Evolutionary conservation across 1,140 invertebrate species (phyloP), one percentile per base, ranked within the genome.

Genomic region (Rhagoletis pomonella): DNA sequence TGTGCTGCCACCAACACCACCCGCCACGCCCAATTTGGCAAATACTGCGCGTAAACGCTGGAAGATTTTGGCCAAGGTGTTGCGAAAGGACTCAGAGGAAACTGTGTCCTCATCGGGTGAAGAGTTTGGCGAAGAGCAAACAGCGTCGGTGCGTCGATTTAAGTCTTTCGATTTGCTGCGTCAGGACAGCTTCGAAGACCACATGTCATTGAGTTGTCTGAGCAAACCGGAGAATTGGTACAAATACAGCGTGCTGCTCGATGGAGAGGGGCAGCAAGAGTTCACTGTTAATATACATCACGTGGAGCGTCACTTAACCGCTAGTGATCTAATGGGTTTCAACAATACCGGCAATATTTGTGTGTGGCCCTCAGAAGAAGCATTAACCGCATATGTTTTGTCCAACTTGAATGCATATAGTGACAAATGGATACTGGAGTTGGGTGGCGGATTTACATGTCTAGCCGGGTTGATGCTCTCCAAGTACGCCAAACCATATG

Each of bases 311-410:
- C 94, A 92, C 39, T 95, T 96, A 89, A 96, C 96, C 0, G 95
- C 96, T 4, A 95, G 94, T 89, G 95, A 96, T 89, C 93, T 98
- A 42, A 96, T 96, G 92, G 97, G 97, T 1, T 98, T 97, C 93
- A 97, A 98, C 92, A 98, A 98, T 89, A 98, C 97, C 1, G 97
- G 97, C n/a, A 98, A 98, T 93, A 95, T 98, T 3, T 97, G 97
- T 93, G 95, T 98, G 2, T 98, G 97, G 97, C 97, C 97, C 10
- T 97, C 97, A 4, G 97, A 98, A 93, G 97, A 98, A 93, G 96
- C 97, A 9, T 92, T 98, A 47, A 95, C 96, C 2, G 96, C 96
- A 89, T 96, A 97, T 91, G 94, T 96, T 88, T 93, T 97, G 59
- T 94, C 95, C 88, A 96, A 97, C 91, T 92, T 94, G 62, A 89